These are phyloP conservation scores for Folsomia manolachei DNA, from an alignment of 2,888 invertebrate genomes.

Conservation along the genomic window DNA sequence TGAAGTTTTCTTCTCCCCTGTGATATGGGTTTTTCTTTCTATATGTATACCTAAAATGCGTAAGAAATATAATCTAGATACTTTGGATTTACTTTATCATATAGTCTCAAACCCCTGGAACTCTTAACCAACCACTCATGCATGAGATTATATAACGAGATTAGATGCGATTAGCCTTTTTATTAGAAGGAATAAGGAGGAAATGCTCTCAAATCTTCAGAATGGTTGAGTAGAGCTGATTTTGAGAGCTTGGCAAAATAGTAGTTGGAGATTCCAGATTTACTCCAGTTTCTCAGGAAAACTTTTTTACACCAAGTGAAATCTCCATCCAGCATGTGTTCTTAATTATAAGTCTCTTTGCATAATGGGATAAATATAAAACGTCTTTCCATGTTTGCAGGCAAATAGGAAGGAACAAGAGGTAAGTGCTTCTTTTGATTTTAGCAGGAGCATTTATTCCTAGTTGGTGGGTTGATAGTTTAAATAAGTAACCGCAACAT, in stretches of 20 bases:
- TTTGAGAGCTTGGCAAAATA: background rate
- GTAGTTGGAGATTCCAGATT: background rate
- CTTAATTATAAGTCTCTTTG: background rate
- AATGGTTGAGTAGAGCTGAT: background rate
- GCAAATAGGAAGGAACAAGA: too few relatives aligned
- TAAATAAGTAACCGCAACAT: background rate
- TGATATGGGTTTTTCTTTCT: too few relatives aligned
- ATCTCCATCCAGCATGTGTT: background rate
- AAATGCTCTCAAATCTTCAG: background rate
- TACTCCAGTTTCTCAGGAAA: background rate
- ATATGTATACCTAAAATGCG: too few relatives aligned
- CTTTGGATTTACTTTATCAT: too few relatives aligned
- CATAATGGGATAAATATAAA: background rate
- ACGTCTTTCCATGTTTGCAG: background rate
- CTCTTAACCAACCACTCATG: too few relatives aligned
- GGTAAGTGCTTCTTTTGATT: background rate
- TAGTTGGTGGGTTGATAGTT: too few relatives aligned
- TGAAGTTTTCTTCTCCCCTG: too few relatives aligned
- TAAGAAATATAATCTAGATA: too few relatives aligned
- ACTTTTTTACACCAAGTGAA: background rate
- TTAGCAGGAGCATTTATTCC: too few relatives aligned
- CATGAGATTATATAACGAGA: background rate
- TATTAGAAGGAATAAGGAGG: background rate
- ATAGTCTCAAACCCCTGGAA: too few relatives aligned
- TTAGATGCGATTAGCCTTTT: background rate